Base-by-base conservation (phyloP, 2,888 invertebrate species). In the Volucella inflata region DNA sequence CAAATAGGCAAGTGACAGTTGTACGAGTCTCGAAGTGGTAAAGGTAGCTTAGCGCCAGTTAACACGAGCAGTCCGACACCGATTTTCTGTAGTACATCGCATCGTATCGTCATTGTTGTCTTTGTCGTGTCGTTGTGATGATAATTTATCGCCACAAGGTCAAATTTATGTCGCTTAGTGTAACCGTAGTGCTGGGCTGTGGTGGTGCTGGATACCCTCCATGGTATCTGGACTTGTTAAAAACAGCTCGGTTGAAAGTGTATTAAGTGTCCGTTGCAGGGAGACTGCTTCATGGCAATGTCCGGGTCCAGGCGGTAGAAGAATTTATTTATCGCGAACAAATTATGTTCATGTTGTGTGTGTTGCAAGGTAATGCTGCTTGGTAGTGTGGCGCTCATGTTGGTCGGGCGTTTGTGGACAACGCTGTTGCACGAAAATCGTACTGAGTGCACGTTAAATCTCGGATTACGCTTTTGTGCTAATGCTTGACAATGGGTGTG, bases 61-160 rank as follows among this genome's bases (percentile, higher is more conserved):
- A 81, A 81, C 81, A 81, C 76, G 67, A 71, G 50, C 85, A 71
- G 75, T 65, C 81, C 81, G 60, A 76, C 85, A 81, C 76, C 55
- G 68, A 81, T 71, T 81, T 76, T 71, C 76, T 75, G 80, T 77
- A 68, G 30, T 30, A 30, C 30, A 30, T 30, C 30, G 30, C 30
- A 30, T 36, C 76, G 72, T 60, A 76, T 85, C 65, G 75, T 79
- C 64, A 50, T 70, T 46, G 75, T 75, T 64, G 76, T 78, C 21
- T 53, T 57, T 10, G 79, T 57, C 14, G 64, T 38, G 46, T 71
- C 11, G 57, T 16, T 55, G 64, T 12, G 30, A 68, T 59, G 85
- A 85, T 85, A 85, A 85, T 76, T 85, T 85, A 85, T 85, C 76
- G 85, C 76, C 71, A 68, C 81, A 85, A 85, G 80, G 84, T 84